Evolutionary conservation across 2,113 vertebrate species (phyloP).

Genomic region (Lampris incognitus): DNA sequence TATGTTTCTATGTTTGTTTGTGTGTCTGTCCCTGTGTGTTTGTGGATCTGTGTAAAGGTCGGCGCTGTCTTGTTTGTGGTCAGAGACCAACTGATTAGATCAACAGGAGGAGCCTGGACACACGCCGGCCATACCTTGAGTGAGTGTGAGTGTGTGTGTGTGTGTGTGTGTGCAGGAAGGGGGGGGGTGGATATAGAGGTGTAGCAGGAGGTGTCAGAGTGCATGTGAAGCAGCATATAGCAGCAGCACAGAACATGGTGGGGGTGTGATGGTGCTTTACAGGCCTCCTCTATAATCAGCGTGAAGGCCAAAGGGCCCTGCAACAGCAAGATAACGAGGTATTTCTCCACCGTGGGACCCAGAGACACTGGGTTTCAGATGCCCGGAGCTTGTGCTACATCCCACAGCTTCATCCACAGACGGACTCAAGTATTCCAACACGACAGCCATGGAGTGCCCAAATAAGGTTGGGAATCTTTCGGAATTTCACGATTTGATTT

Average conservation of each 20-base stretch:
- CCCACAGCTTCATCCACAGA: too few species aligned
- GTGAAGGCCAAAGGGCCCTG: neutral
- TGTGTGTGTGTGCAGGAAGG: neutral
- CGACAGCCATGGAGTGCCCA: too few species aligned
- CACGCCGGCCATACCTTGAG: conserved; percentile 14
- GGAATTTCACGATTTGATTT: too few species aligned
- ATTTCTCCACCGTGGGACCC: too few species aligned
- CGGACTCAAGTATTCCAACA: too few species aligned
- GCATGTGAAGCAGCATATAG: conserved; percentile 1
- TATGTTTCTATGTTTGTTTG: conserved; percentile 24
- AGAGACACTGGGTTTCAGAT: too few species aligned
- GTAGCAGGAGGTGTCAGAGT: conserved; percentile 24
- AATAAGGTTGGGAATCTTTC: too few species aligned
- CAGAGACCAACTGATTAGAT: conserved; percentile 74
- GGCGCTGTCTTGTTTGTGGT: conserved; percentile 69
- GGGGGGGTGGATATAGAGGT: too few species aligned
- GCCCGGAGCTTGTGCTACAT: too few species aligned
- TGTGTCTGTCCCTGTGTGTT: conserved; percentile 13
- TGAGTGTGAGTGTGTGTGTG: conserved; percentile 2
- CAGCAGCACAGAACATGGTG: neutral
- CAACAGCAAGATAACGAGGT: neutral
- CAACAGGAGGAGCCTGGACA: conserved; percentile 63
- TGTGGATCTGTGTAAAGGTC: conserved; percentile 65
- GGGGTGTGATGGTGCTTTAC: conserved; percentile 3
- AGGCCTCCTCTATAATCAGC: conserved; percentile 25